Evolutionary conservation across 2,113 vertebrate genomes (phyloP), one percentile per base, ranked within the genome.

Genomic region (Microcebus tavaratra): DNA sequence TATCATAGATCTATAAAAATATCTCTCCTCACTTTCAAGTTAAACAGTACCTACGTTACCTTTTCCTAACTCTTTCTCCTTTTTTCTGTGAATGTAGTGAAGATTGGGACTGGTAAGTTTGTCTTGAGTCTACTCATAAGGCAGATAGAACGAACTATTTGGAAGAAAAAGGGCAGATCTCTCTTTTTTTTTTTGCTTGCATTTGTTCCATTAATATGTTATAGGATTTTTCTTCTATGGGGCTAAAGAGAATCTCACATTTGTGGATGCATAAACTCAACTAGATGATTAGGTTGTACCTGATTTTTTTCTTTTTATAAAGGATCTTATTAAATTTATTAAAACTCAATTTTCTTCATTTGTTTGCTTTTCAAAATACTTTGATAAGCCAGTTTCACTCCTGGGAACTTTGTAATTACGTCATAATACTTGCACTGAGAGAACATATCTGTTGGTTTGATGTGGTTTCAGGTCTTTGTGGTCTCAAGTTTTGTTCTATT

Each of bases 381-480:
- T 72, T 1, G 0, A 42, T 88, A 90, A 78, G 25, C 17, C 53
- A 31, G 8, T 59, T 96, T 81, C 25, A 13, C 31, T 76, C 67
- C 45, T 96, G 63, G 83, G 57, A 90, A 80, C 17, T 84, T 76
- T 36, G 25, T 73, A 75, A 79, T 94, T 88, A 23, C 7, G 0
- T 57, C 75, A 75, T 80, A 61, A 57, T 59, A 84, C 72, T 92
- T 76, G 42, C n/a, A 50, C 21, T 36, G 15, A 81, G 48, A 70
- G 48, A 81, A 59, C 36, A 3, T 59, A n/a, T 68, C 55, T 96
- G 82, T 48, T 84, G 10, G 34, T 89, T 55, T 81, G 59, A 63
- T 27, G 0, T 75, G 36, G 92, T 94, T 95, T 88, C 48, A 48
- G 50, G 92, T 59, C 89, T 96, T 95, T 92, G 91, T 95, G 96